Evolutionary conservation across 2,888 invertebrate species (phyloP), one percentile per base, ranked within the genome.

Genomic region (Coleophora deauratella): DNA sequence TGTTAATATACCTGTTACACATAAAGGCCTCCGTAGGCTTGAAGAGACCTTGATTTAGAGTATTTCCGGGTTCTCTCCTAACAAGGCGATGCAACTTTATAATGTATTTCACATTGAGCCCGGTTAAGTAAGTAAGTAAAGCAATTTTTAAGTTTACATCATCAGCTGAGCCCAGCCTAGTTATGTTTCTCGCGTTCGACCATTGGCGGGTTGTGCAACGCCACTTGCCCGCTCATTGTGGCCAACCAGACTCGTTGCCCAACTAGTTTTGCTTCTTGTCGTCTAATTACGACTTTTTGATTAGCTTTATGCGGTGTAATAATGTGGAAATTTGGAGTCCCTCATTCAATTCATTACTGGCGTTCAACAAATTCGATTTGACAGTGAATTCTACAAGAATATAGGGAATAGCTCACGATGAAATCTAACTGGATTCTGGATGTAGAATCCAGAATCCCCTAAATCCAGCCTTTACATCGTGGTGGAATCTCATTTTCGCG

Each of bases 141-240:
- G 80, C 81, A 84, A 81, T 85, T 85, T 84, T 84, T 79, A 74
- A 75, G 78, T 84, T 85, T 85, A 85, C 84, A 76, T 85, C 84
- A 85, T 64, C 79, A 67, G 55, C 66, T 56, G 62, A 64, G 72
- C 74, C 75, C 79, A 81, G 84, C 82, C 84, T 79, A 82, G 84
- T 84, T 82, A 78, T 79, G 77, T 80, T 81, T 82, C 84, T 81
- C 82, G 82, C 76, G 79, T 76, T 78, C 82, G 77, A 68, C 82
- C 77, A 80, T 78, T 77, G 65, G 74, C 76, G 69, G 66, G 76
- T 84, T 85, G 82, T 79, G 80, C 79, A 84, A 85, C 68, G 54
- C 70, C 64, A 73, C 77, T 77, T 73, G 74, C 80, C 79, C 75
- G 73, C 73, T 82, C 68, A 79, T 81, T 81, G 81, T 81, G 72